Evolutionary conservation across 1,140 invertebrate genomes (phyloP).

Genomic region (Caerostris extrusa): DNA sequence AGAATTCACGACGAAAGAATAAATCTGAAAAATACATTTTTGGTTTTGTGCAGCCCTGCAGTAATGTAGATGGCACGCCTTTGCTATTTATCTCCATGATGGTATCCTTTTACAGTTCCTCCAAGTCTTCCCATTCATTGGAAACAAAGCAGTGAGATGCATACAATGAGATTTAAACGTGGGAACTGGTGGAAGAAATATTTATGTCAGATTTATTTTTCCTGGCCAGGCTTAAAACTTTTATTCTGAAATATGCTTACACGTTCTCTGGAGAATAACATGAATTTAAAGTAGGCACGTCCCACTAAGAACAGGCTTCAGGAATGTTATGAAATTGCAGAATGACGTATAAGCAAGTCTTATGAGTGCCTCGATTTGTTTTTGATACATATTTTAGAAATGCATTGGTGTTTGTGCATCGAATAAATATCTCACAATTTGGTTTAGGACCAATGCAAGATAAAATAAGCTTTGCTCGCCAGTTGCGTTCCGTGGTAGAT

Average conservation of each 20-base stretch:
- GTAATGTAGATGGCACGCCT: background rate
- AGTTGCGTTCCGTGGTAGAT: too few species aligned
- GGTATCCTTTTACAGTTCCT: constrained; percentile 17
- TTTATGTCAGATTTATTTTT: constrained; percentile 40
- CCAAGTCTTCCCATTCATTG: background rate
- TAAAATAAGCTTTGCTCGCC: too few species aligned
- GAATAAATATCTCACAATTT: too few species aligned
- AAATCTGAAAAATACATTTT: constrained; percentile 27
- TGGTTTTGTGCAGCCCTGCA: background rate
- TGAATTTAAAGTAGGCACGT: background rate
- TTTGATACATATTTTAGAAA: background rate
- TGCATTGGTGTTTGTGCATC: background rate
- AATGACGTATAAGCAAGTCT: background rate
- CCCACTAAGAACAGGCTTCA: background rate
- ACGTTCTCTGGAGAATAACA: background rate
- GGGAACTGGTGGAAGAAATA: background rate
- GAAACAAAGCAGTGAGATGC: constrained; percentile 10
- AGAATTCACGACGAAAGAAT: background rate
- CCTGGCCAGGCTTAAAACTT: background rate
- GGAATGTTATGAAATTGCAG: background rate
- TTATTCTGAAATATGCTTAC: constrained; percentile 24
- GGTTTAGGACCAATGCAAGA: too few species aligned
- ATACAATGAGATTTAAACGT: constrained; percentile 32
- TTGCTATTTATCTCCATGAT: constrained; percentile 10
- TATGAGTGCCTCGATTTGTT: background rate